Base-by-base conservation (phyloP, 1,140 invertebrate genomes). In the Trachymyrmex septentrionalis region DNA sequence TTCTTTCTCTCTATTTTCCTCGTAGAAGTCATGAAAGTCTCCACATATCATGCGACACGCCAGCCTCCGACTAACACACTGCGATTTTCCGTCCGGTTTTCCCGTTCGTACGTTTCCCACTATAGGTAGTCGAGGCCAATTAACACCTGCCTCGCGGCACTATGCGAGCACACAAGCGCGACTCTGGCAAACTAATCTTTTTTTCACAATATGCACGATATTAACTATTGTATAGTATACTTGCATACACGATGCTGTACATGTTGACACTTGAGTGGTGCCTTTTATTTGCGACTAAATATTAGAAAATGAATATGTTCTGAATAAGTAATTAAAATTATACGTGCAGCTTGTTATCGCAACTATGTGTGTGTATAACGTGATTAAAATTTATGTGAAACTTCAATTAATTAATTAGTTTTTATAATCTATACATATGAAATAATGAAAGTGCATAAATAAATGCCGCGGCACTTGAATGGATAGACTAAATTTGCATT, bases 31-130 rank as follows among this genome's bases (percentile, higher is more conserved):
- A 92, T 92, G 91, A 93, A 93, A 93, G 92, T 92, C 92, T 89
- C 67, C 85, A 92, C 92, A 89, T 92, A 91, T 93, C 90, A 93
- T 90, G 92, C 88, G 91, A 93, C 92, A 92, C 92, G 92, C 90
- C 90, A 93, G 85, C 88, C 84, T 69, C 64, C 67, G 72, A 59
- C 59, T 78, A 38, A 69, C 78, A 80, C 77, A 34, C 38, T 27
- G 16, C 90, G 89, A 90, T 91, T 91, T 88, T 64, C 89, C 72
- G 78, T 81, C 86, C 69, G 44, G 67, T 86, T 85, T 69, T 38
- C 34, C n/a, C 16, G 55, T 67, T 87, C 86, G 86, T 85, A 44
- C 64, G 53, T 86, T 90, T 86, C 88, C 88, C 82, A 59, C 1
- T 53, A 48, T 10, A 19, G 75, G 57, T 59, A 84, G 90, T 66